Evolutionary conservation across 2,113 vertebrate species (phyloP).

Genomic region (Oxygymnocypris stewartii): DNA sequence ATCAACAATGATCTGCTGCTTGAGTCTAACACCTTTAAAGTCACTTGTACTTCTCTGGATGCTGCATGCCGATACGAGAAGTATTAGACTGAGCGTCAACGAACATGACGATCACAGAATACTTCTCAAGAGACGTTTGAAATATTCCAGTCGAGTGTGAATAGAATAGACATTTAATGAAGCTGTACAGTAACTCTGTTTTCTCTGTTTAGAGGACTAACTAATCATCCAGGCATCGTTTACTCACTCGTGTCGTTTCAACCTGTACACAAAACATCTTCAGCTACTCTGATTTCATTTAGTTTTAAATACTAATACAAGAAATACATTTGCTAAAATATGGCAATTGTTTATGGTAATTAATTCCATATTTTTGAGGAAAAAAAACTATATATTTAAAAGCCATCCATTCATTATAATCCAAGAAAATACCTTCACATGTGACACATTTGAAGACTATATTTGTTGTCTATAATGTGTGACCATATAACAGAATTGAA

Average conservation of each 20-base stretch:
- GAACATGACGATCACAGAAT: conserved; percentile 8
- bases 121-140: conserved; percentile 50
- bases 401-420: neutral
- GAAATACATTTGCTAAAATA: neutral
- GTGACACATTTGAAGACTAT: no score
- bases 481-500: no score
- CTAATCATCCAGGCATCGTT: neutral
- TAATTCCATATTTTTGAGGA: neutral
- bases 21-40: neutral
- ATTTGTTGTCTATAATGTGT: no score
- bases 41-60: neutral
- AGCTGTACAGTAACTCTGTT: conserved; percentile 22
- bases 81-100: conserved; percentile 43
- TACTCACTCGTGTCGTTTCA: neutral
- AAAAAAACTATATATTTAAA: no score
- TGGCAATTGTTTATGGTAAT: neutral
- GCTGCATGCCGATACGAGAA: conserved; percentile 65
- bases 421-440: neutral
- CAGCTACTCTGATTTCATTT: no score
- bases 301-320: neutral
- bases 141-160: conserved; percentile 48
- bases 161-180: conserved; percentile 47
- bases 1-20: neutral
- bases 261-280: neutral
- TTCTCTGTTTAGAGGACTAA: conserved; percentile 24